Evolutionary conservation across 2,888 invertebrate species (phyloP).

Genomic region (Ormyrus thymus): DNA sequence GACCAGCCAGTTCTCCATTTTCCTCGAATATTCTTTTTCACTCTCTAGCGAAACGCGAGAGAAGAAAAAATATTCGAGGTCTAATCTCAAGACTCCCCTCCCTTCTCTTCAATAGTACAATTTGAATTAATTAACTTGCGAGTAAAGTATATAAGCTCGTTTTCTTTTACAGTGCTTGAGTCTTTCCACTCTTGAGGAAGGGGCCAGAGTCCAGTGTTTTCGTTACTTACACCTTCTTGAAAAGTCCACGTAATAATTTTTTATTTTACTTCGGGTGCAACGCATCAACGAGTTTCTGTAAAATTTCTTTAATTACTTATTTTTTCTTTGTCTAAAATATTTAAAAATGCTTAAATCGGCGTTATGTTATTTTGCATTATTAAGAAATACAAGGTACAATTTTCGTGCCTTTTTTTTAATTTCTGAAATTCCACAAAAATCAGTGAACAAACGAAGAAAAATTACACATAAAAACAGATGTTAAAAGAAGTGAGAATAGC

Average conservation of each 20-base stretch:
- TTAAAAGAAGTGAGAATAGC: slow-evolving; percentile 5
- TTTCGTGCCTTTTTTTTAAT: background rate
- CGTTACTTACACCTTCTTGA: slow-evolving; percentile 39
- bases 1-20: slow-evolving; percentile 30
- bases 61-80: background rate
- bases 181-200: slow-evolving; percentile 46
- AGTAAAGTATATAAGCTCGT: slow-evolving; percentile 44
- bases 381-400: background rate
- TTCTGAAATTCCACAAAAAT: background rate
- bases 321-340: slow-evolving; percentile 11
- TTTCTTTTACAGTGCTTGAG: background rate
- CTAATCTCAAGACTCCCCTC: no score
- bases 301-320: background rate
- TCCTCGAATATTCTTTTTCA: slow-evolving; percentile 10
- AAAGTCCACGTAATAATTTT: slow-evolving; percentile 26
- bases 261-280: slow-evolving; percentile 4
- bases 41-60: slow-evolving; percentile 6
- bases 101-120: slow-evolving; percentile 3
- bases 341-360: background rate
- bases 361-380: no score
- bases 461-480: no score
- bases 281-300: slow-evolving; percentile 41
- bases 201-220: slow-evolving; percentile 24
- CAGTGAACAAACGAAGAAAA: slow-evolving; percentile 1
- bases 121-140: slow-evolving; percentile 10